phyloP scores from a whole-genome alignment of 2,797 vertebrate genomes.

The Pseudotriccus pelzelni region DNA sequence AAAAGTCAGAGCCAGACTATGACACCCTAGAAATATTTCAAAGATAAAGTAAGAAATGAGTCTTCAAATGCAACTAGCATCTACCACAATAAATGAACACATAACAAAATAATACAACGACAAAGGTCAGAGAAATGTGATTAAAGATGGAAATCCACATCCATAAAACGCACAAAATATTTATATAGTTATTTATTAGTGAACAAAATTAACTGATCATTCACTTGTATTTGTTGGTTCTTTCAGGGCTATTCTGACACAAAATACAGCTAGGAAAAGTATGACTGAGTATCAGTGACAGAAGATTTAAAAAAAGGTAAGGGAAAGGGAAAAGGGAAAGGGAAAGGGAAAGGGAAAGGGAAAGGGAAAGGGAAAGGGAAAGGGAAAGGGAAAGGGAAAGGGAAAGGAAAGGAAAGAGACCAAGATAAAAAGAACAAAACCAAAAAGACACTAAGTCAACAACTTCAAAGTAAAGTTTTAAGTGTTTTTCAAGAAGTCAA shows the following conservation, averaged over 20 bases:
- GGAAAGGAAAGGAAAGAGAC: too few species aligned
- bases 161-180: background rate
- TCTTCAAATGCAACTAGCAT: background rate
- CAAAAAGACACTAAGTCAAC: rapidly evolving
- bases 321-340: too few species aligned
- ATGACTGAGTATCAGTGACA: background rate
- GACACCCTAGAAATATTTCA: background rate
- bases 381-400: too few species aligned
- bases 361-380: too few species aligned
- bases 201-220: background rate
- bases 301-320: background rate
- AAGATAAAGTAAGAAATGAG: background rate
- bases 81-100: background rate
- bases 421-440: background rate
- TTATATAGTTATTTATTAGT: background rate
- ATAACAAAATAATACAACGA: background rate
- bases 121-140: background rate
- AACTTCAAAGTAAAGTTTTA: background rate
- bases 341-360: too few species aligned
- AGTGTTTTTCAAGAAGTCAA: background rate
- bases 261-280: background rate
- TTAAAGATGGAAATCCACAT: background rate
- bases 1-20: background rate
- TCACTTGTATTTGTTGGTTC: background rate
- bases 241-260: background rate